Evolutionary conservation across 1,140 invertebrate genomes (phyloP).

Genomic region (Hyles vespertilio): DNA sequence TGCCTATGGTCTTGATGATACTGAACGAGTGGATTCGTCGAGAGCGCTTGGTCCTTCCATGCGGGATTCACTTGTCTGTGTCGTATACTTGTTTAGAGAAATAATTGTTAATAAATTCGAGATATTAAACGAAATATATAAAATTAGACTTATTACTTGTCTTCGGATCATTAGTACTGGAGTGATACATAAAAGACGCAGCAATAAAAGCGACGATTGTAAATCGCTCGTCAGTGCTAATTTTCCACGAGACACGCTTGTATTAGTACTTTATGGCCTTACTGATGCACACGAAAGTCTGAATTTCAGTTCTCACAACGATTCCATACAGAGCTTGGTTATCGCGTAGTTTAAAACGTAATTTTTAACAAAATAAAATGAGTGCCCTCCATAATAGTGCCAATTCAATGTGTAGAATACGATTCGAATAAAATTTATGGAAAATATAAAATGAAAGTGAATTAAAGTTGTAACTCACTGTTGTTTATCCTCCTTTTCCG

Average conservation of each 20-base stretch:
- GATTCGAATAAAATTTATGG: background rate
- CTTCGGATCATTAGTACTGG: no score
- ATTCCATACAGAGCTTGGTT: background rate
- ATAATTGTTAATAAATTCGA: background rate
- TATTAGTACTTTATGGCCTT: slow-evolving; percentile 4
- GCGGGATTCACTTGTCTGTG: background rate
- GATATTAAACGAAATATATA: slow-evolving; percentile 2
- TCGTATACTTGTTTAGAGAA: background rate
- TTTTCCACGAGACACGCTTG: no score
- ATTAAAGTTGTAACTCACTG: background rate
- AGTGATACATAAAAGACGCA: no score
- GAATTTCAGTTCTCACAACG: background rate
- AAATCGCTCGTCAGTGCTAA: no score
- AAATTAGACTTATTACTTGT: slow-evolving; percentile 2
- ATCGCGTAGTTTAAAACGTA: slow-evolving; percentile 2
- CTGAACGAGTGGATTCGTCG: background rate
- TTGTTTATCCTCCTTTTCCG: no score
- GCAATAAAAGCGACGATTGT: no score
- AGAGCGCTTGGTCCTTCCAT: background rate
- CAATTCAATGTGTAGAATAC: slow-evolving; percentile 8
- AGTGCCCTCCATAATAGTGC: slow-evolving; percentile 10
- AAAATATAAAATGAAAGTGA: background rate
- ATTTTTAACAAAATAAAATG: slow-evolving; percentile 5
- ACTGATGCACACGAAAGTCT: slow-evolving; percentile 2
- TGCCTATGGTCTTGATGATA: slow-evolving; percentile 7